phyloP scores from a whole-genome alignment of 2,797 vertebrate species.

The Ispidina picta region DNA sequence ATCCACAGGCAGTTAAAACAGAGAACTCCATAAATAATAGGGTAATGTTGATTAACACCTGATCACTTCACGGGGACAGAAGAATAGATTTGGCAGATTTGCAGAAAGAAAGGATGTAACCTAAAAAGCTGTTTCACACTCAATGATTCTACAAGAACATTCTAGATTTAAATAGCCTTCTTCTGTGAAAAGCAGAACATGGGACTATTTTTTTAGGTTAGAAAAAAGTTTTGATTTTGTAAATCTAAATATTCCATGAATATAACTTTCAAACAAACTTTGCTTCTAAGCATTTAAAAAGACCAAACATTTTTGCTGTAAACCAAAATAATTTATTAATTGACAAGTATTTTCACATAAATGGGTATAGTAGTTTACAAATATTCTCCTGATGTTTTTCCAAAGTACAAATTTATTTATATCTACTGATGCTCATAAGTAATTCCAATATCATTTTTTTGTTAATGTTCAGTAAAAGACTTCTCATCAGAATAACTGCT shows the following conservation, averaged over 20 bases:
- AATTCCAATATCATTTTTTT: neutral
- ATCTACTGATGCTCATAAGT: neutral
- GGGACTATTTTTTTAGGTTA: neutral
- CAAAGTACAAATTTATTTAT: neutral
- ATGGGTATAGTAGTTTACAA: neutral
- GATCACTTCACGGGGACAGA: neutral
- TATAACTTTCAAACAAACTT: neutral
- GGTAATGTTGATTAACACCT: conserved; percentile 30
- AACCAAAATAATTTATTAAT: neutral
- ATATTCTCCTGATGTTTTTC: neutral
- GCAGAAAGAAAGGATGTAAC: neutral
- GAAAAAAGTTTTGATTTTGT: neutral
- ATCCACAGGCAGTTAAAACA: neutral
- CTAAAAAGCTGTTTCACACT: neutral
- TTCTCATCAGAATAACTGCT: neutral
- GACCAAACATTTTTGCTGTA: neutral
- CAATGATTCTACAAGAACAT: neutral
- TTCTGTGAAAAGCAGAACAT: neutral
- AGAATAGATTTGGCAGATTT: neutral
- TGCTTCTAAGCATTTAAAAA: neutral
- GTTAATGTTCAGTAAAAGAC: neutral
- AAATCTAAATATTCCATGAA: neutral
- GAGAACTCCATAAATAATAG: neutral
- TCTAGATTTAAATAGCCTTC: neutral
- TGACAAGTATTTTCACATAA: neutral